Evolutionary conservation across 2,888 invertebrate species (phyloP).

Genomic region (Sericinus montela): DNA sequence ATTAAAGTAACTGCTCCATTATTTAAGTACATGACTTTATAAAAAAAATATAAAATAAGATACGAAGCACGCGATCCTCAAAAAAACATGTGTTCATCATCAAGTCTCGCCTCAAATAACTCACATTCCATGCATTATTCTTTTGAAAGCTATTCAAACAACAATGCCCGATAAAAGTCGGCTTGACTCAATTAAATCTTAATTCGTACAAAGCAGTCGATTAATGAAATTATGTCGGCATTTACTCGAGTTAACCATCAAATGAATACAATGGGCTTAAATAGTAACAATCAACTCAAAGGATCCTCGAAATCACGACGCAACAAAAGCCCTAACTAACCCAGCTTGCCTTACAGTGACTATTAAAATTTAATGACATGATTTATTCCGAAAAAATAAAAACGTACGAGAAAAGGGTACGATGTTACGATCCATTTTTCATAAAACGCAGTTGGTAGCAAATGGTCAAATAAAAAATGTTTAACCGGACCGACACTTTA

Average conservation of each 20-base stretch:
- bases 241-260: constrained; percentile 72
- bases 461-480: constrained; percentile 78
- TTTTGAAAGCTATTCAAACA: constrained; percentile 40
- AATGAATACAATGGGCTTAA: constrained; percentile 64
- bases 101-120: constrained; percentile 56
- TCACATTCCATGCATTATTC: constrained; percentile 61
- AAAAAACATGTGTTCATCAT: constrained; percentile 65
- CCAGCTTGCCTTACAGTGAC: constrained; percentile 64
- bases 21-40: constrained; percentile 26
- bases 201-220: constrained; percentile 75
- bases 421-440: constrained; percentile 77
- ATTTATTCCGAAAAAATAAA: constrained; percentile 72
- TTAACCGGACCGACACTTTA: constrained; percentile 75
- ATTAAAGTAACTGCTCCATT: too few relatives aligned
- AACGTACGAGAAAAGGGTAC: constrained; percentile 71
- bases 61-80: constrained; percentile 49
- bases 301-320: constrained; percentile 53
- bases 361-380: constrained; percentile 80
- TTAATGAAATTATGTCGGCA: constrained; percentile 79
- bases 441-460: constrained; percentile 79
- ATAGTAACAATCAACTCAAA: constrained; percentile 76
- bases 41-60: constrained; percentile 29
- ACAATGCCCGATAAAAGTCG: constrained; percentile 54
- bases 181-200: constrained; percentile 77
- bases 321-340: constrained; percentile 77